Conservation (phyloP, 2,113 vertebrate genomes). For the Menidia beryllina region DNA sequence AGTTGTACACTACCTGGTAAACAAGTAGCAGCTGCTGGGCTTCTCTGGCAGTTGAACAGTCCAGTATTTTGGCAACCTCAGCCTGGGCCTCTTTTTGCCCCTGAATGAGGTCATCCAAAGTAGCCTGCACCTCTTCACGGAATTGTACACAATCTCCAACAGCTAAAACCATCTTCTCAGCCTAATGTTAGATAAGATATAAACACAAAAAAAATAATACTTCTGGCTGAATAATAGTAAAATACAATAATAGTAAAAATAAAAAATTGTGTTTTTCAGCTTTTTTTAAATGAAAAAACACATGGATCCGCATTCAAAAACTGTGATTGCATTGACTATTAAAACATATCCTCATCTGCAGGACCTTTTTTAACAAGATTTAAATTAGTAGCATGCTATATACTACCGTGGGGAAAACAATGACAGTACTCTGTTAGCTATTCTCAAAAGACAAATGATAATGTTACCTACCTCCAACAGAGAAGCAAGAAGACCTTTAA, state of each 20-base stretch:
- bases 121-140: slow-evolving; percentile 87
- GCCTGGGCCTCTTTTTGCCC: slow-evolving; percentile 88
- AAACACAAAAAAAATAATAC: not conserved
- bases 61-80: slow-evolving; percentile 88
- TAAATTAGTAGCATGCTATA: not conserved
- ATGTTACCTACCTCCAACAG: slow-evolving; percentile 85
- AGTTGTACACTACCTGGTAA: slow-evolving; percentile 87
- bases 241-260: no score
- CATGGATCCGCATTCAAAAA: no score
- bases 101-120: slow-evolving; percentile 88
- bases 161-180: slow-evolving; percentile 88
- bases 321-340: slow-evolving; percentile 1
- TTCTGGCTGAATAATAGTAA: not conserved
- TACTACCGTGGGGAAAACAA: not conserved
- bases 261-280: no score
- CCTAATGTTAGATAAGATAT: slow-evolving; percentile 73
- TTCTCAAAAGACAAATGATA: not conserved
- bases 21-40: slow-evolving; percentile 90
- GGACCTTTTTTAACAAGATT: not conserved
- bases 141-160: slow-evolving; percentile 92
- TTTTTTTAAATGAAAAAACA: no score
- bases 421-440: not conserved
- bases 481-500: slow-evolving; percentile 85
- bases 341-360: not conserved
- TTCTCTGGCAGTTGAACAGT: slow-evolving; percentile 89